Base-by-base conservation (phyloP, 2,888 invertebrate genomes). In the Drosophila meridionalis region DNA sequence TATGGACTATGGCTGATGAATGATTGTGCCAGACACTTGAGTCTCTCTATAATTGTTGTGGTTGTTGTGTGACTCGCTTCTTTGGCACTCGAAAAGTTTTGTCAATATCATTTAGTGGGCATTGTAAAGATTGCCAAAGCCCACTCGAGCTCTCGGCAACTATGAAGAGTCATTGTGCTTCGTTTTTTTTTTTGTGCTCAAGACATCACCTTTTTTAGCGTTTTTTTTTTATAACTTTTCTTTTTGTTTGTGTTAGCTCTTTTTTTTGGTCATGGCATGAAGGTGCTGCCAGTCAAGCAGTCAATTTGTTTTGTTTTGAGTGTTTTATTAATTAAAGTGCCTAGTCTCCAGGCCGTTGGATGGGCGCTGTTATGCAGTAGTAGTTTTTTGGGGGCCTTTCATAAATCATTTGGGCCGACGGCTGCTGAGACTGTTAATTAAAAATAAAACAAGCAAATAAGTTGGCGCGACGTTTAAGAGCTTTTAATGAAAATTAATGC, bases 21-120 rank as follows among this genome's bases (percentile, higher is more conserved):
- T 82, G 84, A 89, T 81, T 87, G 84, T 88, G 59, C 73, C 81
- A 83, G 76, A 77, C 89, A 88, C 90, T 88, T 79, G 81, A 80
- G 80, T 55, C 47, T 76, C 58, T 34, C 61, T 60, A 78, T 76
- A 74, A 78, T 86, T 85, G 81, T 70, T 69, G 62, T n/a, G n/a
- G n/a, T 67, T 72, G 61, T 70, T 85, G 32, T 60, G 42, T 74
- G 69, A 61, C 52, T 67, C 67, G 67, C 56, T 69, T 40, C 69
- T 71, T 67, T 82, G 75, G 69, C 78, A 86, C 87, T 87, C 55
- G 74, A 90, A 76, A 76, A 78, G 73, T 89, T 85, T 85, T 90
- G 90, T 90, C 87, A 90, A 87, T 87, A 87, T 90, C 87, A 88
- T 86, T 88, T 88, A 79, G 87, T 88, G 90, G 89, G 87, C 89